A percentile compares a stretch with the other conserved stretches of the same genome.
phyloP scores from a whole-genome alignment of 2,113 vertebrate species.

The Rhea americana region DNA sequence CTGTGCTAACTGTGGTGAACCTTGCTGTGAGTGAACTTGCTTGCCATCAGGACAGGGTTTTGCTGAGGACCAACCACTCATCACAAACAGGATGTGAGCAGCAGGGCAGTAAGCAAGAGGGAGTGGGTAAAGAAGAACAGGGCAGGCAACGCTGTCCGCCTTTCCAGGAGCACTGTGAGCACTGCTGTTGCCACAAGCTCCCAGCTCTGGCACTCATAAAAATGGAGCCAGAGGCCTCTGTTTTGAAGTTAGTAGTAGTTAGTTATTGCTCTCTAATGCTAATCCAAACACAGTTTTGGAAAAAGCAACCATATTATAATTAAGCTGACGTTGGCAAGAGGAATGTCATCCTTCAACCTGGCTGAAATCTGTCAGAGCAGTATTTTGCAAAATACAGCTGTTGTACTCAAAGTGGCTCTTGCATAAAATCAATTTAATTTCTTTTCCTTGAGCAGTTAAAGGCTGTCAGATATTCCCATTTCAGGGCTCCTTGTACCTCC shows the following conservation, averaged over 20 bases:
- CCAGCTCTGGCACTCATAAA: accelerated
- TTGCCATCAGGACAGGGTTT: accelerated
- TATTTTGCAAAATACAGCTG: neutral
- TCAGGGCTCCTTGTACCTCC: neutral
- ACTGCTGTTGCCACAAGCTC: too few relatives aligned
- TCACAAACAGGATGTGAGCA: neutral
- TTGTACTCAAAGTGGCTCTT: neutral
- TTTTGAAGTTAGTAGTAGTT: neutral
- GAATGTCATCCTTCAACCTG: neutral
- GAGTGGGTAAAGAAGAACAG: neutral
- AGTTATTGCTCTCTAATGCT: neutral
- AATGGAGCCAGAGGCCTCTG: neutral
- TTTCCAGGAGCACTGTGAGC: neutral
- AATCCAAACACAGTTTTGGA: neutral
- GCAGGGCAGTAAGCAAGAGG: neutral
- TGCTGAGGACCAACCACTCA: neutral
- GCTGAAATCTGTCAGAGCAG: neutral
- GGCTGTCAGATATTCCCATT: neutral
- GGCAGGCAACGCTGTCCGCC: neutral
- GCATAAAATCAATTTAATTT: neutral
- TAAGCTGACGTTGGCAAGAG: neutral
- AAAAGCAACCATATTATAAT: neutral
- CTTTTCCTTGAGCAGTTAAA: neutral
- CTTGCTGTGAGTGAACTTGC: accelerated
- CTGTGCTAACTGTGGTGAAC: neutral